Conservation (phyloP, 2,888 invertebrate genomes). For the Drosophila helvetica region DNA sequence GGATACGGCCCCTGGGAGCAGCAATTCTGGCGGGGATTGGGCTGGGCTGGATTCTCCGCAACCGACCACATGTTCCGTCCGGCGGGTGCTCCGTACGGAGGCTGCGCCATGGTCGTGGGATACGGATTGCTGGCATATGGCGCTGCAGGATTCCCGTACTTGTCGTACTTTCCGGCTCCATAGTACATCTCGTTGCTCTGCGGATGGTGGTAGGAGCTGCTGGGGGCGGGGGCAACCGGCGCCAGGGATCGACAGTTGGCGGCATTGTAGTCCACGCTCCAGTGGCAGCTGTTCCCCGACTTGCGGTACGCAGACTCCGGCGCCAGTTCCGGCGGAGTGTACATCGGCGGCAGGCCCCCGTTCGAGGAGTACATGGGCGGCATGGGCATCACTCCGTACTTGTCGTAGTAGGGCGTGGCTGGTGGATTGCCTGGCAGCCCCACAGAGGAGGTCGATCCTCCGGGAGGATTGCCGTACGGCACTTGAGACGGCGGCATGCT, state of each 20-base stretch:
- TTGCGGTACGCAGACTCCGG: conserved; percentile 66
- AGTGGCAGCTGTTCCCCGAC: conserved; percentile 61
- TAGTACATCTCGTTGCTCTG: conserved; percentile 54
- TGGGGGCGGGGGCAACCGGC: conserved; percentile 31
- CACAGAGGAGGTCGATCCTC: conserved; percentile 1
- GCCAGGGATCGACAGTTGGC: conserved; percentile 65
- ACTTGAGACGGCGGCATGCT: conserved; percentile 22
- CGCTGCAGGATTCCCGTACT: conserved; percentile 52
- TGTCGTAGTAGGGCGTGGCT: conserved; percentile 64
- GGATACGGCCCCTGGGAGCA: conserved; percentile 71
- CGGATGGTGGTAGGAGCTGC: conserved; percentile 56
- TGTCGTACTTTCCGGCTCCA: conserved; percentile 69
- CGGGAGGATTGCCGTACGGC: neutral
- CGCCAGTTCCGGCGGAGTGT: conserved; percentile 57
- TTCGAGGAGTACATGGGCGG: conserved; percentile 64
- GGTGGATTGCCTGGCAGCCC: conserved; percentile 12
- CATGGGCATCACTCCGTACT: conserved; percentile 72
- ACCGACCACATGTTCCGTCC: conserved; percentile 67
- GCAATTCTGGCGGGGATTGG: conserved; percentile 70
- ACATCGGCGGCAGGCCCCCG: conserved; percentile 55
- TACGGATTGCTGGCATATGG: conserved; percentile 57
- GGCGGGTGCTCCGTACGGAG: conserved; percentile 1
- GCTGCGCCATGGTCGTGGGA: conserved; percentile 29
- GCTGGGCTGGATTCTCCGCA: conserved; percentile 39
- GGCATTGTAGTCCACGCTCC: conserved; percentile 71